These are phyloP conservation scores for Epinotia brunnichana DNA, from an alignment of 2,888 invertebrate genomes.

Conservation along the genomic window DNA sequence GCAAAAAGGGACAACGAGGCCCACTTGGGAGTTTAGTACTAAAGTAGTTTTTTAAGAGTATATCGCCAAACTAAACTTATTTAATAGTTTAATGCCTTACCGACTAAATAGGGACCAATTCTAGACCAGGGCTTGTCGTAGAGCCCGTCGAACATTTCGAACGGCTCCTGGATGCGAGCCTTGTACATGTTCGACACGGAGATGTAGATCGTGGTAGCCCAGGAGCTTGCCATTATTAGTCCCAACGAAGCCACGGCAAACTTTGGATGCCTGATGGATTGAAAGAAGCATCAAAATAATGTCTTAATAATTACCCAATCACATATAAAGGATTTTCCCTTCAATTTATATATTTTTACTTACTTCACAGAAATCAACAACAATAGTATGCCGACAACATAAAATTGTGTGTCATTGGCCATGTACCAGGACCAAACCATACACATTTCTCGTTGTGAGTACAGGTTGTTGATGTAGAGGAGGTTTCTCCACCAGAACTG, in stretches of 20 bases:
- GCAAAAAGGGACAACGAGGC: conserved; percentile 28
- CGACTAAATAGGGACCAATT: conserved; percentile 91
- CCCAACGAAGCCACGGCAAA: conserved; percentile 83
- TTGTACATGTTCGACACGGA: conserved; percentile 89
- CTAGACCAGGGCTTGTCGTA: conserved; percentile 94
- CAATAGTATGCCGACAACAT: conserved; percentile 86
- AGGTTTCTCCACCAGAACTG: conserved; percentile 93
- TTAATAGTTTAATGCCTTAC: conserved; percentile 68
- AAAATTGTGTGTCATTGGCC: conserved; percentile 92
- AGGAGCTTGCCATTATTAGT: conserved; percentile 87
- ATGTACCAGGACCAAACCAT: conserved; percentile 94
- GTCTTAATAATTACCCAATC: background rate
- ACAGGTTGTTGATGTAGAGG: conserved; percentile 92
- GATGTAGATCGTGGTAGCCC: conserved; percentile 89
- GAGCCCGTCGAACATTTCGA: conserved; percentile 91
- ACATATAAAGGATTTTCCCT: background rate
- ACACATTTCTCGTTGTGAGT: conserved; percentile 89
- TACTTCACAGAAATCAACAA: conserved; percentile 87
- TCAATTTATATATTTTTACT: conserved; percentile 55
- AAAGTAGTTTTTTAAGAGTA: conserved; percentile 4
- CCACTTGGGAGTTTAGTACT: conserved; percentile 33
- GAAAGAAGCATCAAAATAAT: conserved; percentile 38
- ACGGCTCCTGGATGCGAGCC: conserved; percentile 90
- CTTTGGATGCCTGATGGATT: conserved; percentile 83
- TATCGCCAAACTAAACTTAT: too few species aligned